phyloP scores from a whole-genome alignment of 2,797 vertebrate genomes.

The Discoglossus pictus region DNA sequence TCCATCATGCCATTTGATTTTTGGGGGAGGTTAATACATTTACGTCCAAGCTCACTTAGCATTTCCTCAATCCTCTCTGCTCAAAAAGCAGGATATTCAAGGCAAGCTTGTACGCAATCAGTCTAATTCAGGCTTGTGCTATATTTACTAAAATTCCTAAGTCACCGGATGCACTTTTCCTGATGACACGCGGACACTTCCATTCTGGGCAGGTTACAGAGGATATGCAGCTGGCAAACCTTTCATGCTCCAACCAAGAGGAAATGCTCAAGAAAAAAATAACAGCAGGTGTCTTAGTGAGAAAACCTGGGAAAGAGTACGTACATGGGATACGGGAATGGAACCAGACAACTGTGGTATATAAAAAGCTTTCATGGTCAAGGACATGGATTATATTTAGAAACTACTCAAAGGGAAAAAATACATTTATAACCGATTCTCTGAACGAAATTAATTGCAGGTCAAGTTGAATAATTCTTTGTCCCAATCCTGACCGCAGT shows the following conservation, averaged over 20 bases:
- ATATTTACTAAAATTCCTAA: constrained; percentile 27
- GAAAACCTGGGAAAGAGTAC: background rate
- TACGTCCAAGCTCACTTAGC: accelerated
- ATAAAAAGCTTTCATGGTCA: background rate
- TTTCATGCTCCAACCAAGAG: constrained; percentile 37
- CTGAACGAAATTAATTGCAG: no score
- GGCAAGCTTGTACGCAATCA: background rate
- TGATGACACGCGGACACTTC: constrained; percentile 2
- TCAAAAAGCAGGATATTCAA: constrained; percentile 55
- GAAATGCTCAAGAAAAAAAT: constrained; percentile 14
- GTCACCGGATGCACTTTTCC: constrained; percentile 8
- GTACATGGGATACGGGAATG: background rate
- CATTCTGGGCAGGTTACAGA: background rate
- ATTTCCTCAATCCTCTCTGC: constrained; percentile 46
- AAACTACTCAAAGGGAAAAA: background rate
- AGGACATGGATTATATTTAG: constrained; percentile 17
- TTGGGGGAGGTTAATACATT: background rate
- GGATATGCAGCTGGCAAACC: constrained; percentile 49
- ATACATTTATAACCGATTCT: no score
- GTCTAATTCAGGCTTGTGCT: background rate
- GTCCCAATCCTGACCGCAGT: no score
- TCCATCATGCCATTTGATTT: background rate
- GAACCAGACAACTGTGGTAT: no score
- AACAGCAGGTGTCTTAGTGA: constrained; percentile 33
- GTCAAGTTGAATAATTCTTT: no score